A percentile compares a stretch with the other conserved stretches of the same genome.
Evolutionary conservation across 1,140 invertebrate species (phyloP).

Genomic region (Brachionus manjavacas): DNA sequence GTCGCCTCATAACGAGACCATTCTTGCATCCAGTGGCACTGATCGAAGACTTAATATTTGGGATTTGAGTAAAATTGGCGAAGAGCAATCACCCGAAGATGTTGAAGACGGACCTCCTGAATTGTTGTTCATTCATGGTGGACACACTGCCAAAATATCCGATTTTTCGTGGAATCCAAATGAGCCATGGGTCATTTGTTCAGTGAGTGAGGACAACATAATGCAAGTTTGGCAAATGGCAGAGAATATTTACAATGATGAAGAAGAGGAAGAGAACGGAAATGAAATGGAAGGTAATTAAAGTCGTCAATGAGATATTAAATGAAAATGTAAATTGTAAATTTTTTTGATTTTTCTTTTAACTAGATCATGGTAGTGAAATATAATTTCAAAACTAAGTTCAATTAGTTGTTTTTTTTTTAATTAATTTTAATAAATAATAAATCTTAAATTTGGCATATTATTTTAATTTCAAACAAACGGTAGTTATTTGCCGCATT

Average conservation of each 20-base stretch:
- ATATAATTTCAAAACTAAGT: not conserved
- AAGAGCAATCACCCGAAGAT: slow-evolving; percentile 97
- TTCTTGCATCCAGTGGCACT: slow-evolving; percentile 94
- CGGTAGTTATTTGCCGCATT: not conserved
- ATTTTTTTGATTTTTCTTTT: not conserved
- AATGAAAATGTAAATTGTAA: not conserved
- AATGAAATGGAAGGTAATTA: slow-evolving; percentile 27
- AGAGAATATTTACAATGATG: slow-evolving; percentile 41
- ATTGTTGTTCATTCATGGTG: slow-evolving; percentile 67
- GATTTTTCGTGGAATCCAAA: slow-evolving; percentile 99
- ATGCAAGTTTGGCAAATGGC: slow-evolving; percentile 74
- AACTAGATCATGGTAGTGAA: not conserved
- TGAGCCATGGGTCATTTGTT: slow-evolving; percentile 99
- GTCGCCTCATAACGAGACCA: slow-evolving; percentile 99
- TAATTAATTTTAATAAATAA: not conserved
- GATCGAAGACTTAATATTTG: slow-evolving; percentile 96
- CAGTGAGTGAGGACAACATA: slow-evolving; percentile 98
- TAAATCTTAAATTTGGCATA: not conserved
- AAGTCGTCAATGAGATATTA: not conserved
- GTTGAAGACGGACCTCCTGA: slow-evolving; percentile 98
- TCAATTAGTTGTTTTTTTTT: not conserved
- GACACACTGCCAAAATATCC: slow-evolving; percentile 99
- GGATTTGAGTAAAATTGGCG: slow-evolving; percentile 97
- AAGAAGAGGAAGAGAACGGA: slow-evolving; percentile 36
- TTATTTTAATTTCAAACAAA: not conserved